These are phyloP conservation scores for Bombus sibiricus DNA, from an alignment of 1,140 invertebrate species.

Conservation along the genomic window DNA sequence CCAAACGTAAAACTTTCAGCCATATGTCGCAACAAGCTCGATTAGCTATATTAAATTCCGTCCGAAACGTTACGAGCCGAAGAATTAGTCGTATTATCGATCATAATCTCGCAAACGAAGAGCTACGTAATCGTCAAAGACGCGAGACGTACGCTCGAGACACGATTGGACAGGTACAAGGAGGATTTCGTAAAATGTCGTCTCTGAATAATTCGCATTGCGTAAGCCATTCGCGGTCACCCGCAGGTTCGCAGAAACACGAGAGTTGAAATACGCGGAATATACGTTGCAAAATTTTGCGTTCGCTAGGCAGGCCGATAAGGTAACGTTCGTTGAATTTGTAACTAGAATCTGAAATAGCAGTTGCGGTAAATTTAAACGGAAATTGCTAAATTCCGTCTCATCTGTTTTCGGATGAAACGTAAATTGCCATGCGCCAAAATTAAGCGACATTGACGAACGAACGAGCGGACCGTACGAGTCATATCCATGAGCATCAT, in stretches of 20 bases:
- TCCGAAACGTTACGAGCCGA: not conserved
- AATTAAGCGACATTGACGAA: constrained; percentile 20
- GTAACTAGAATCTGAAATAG: not conserved
- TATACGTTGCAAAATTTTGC: not conserved
- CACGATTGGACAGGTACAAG: constrained; percentile 1
- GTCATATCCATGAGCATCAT: not conserved
- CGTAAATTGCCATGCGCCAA: not conserved
- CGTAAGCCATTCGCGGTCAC: constrained; percentile 13
- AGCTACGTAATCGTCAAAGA: not conserved
- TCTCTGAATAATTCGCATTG: constrained; percentile 24
- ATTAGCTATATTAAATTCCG: not conserved
- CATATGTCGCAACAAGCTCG: not conserved
- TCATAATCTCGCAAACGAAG: not conserved
- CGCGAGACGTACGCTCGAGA: not conserved
- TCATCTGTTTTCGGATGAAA: not conserved
- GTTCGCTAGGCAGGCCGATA: not conserved
- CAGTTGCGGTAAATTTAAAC: not conserved
- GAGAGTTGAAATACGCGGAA: not conserved
- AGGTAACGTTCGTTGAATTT: not conserved
- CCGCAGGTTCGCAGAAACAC: not conserved
- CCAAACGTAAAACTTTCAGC: not conserved
- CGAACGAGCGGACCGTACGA: too few relatives aligned
- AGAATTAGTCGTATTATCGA: constrained; percentile 3
- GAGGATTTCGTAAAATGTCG: not conserved
- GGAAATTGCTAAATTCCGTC: constrained; percentile 15